phyloP scores from a whole-genome alignment of 2,888 invertebrate species.

The Chloroclysta siterata region DNA sequence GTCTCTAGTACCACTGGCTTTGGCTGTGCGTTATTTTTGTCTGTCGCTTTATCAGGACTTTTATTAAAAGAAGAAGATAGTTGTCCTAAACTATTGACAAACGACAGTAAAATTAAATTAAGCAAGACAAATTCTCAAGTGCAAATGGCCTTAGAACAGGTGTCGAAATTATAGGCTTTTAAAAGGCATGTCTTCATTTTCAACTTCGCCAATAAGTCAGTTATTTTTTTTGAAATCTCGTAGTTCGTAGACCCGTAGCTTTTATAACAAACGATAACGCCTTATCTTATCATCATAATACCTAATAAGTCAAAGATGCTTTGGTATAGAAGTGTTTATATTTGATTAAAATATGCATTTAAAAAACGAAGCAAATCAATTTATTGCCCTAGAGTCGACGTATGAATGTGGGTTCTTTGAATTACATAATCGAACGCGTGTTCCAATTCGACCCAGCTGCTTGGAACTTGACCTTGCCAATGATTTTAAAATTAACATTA shows the following conservation, averaged over 20 bases:
- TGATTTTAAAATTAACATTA: conserved; percentile 30
- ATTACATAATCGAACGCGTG: conserved; percentile 64
- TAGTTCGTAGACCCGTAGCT: neutral
- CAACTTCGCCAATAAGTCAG: conserved; percentile 12
- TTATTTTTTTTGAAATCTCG: conserved; percentile 11
- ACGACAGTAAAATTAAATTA: conserved; percentile 35
- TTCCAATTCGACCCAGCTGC: conserved; percentile 51
- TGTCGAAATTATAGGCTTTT: conserved; percentile 28
- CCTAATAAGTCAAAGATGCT: neutral
- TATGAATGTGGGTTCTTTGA: conserved; percentile 23
- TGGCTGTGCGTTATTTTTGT: too few relatives aligned
- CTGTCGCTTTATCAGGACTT: too few relatives aligned
- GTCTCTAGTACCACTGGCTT: too few relatives aligned
- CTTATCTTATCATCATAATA: neutral
- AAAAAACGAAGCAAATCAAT: neutral
- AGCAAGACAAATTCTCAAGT: conserved; percentile 33
- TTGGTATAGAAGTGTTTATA: neutral
- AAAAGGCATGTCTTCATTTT: conserved; percentile 23
- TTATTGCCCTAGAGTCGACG: conserved; percentile 26
- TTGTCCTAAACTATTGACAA: conserved; percentile 31
- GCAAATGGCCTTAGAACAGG: conserved; percentile 30
- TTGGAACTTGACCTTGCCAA: conserved; percentile 71
- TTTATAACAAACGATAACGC: neutral
- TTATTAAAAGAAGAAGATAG: neutral
- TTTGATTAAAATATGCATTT: too few relatives aligned